These are phyloP conservation scores for Apolygus lucorum DNA, from an alignment of 1,140 invertebrate genomes.

Conservation along the genomic window DNA sequence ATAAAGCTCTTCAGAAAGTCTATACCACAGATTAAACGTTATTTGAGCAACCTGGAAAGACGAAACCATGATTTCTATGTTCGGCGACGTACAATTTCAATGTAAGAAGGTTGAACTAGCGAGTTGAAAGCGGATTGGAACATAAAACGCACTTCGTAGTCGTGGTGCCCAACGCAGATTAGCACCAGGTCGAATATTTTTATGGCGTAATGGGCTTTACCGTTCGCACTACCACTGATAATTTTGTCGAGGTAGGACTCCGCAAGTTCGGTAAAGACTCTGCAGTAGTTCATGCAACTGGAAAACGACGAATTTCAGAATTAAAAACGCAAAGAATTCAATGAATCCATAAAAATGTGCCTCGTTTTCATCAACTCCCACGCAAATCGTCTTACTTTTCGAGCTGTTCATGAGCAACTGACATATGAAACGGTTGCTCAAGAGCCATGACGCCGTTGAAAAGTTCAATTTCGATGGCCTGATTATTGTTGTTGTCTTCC, in stretches of 20 bases:
- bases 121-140: no score
- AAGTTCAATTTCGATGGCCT: conserved; percentile 61
- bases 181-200: conserved; percentile 82
- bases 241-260: conserved; percentile 85
- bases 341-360: background rate
- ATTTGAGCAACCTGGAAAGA: conserved; percentile 81
- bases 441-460: conserved; percentile 73
- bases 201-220: conserved; percentile 64
- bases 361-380: no score
- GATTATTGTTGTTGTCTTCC: conserved; percentile 60
- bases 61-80: no score
- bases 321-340: conserved; percentile 21
- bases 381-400: conserved; percentile 43
- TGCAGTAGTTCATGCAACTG: conserved; percentile 81
- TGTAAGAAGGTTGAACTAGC: no score
- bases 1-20: conserved; percentile 88
- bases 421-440: conserved; percentile 79
- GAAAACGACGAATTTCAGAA: no score
- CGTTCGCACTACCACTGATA: conserved; percentile 46
- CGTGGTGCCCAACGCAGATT: conserved; percentile 89
- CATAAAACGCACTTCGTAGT: conserved; percentile 67
- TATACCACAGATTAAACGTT: conserved; percentile 95
- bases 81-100: no score
- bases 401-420: conserved; percentile 85
- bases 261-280: conserved; percentile 89